These are phyloP conservation scores for Hemicentrotus pulcherrimus DNA, from an alignment of 35 echinoderm and acorn worm species.

Conservation along the genomic window DNA sequence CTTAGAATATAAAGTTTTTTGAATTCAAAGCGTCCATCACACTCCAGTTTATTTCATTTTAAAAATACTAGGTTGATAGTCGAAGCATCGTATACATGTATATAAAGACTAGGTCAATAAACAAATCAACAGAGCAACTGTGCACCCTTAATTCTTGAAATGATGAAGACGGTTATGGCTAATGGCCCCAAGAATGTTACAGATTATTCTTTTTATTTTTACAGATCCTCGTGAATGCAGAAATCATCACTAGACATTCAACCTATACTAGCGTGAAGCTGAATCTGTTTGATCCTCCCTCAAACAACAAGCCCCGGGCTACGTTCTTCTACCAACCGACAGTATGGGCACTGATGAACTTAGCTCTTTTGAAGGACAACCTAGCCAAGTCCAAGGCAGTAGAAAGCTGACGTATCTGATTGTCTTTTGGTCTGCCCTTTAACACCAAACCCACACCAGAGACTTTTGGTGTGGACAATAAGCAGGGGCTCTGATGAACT, in stretches of 20 bases:
- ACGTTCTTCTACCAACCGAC: conserved; percentile 19
- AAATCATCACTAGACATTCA: conserved; percentile 7
- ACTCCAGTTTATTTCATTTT: too few species aligned
- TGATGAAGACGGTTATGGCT: not conserved
- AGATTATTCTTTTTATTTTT: not conserved
- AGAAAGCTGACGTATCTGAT: not conserved
- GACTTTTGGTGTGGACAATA: not conserved
- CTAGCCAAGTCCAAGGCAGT: not conserved
- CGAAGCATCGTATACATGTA: too few species aligned
- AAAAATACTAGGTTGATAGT: too few species aligned
- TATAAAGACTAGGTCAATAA: too few species aligned
- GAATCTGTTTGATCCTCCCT: not conserved
- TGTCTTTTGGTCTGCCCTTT: not conserved
- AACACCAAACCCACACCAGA: not conserved
- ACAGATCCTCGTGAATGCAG: conserved; percentile 25
- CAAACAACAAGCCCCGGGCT: not conserved
- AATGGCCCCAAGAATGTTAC: not conserved
- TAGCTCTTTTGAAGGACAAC: not conserved
- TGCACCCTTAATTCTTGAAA: not conserved
- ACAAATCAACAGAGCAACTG: not conserved
- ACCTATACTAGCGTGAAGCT: not conserved
- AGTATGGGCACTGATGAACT: not conserved
- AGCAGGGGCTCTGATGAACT: not conserved
- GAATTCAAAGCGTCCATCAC: too few species aligned
- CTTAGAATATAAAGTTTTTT: too few species aligned